Evolutionary conservation across 2,888 invertebrate species (phyloP), one percentile per base, ranked within the genome.

Genomic region (Tenthredo amoena): DNA sequence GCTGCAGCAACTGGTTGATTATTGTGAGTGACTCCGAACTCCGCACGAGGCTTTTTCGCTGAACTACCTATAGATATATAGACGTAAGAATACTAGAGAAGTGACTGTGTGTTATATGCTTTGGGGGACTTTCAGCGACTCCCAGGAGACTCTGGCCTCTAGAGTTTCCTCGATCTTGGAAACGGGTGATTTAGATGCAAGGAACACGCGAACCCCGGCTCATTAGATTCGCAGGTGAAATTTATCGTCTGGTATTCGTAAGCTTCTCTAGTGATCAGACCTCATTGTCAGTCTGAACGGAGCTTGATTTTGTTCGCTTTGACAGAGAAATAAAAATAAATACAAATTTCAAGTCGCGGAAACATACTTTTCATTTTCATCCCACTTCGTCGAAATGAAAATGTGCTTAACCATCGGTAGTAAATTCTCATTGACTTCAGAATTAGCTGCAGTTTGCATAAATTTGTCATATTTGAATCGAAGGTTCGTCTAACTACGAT

Each of bases 121-220:
- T 77, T 55, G 10, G 31, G 50, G 34, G 77, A 77, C 50, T 50
- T 55, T 55, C 55, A 77, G 77, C 26, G 15, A 50, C 47, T 77
- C 77, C 50, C 77, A 47, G 26, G 55, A 55, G 77, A 50, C 77
- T 77, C 50, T 55, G 7, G 47, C 26, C 77, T 77, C 77, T n/a
- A 7, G 55, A 50, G 77, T n/a, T 77, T 77, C 77, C 55, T 31
- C 77, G 77, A 77, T 77, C 77, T 55, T 77, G 34, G 31, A 50
- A 77, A 77, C 50, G 18, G 77, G 47, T 77, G 47, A 77, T 50
- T 81, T 40, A 81, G 58, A 81, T 81, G 58, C 62, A 62, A 81
- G 58, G 2, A 81, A 62, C 81, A 81, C 62, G 81, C 81, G 81
- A 81, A 34, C 68, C 21, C n/a, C 40, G 58, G 21, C 81, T 81